Conservation (phyloP, 1,140 invertebrate genomes). For the Tribolium castaneum region DNA sequence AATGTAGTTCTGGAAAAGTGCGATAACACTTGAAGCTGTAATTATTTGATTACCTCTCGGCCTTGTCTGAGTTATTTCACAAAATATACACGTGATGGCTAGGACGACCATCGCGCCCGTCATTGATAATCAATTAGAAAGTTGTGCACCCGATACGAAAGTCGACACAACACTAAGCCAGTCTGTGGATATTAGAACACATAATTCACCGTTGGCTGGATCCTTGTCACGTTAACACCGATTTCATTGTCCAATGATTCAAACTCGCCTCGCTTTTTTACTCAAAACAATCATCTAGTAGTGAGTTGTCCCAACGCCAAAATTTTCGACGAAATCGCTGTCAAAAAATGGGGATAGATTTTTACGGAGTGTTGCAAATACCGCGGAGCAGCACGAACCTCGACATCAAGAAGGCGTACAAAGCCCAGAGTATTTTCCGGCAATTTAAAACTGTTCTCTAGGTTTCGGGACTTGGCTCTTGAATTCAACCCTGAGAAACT, state of each 20-base stretch:
- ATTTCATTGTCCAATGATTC: slow-evolving; percentile 22
- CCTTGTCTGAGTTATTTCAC: not conserved
- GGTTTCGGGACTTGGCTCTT: slow-evolving; percentile 59
- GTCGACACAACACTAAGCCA: not conserved
- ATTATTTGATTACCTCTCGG: slow-evolving; percentile 12
- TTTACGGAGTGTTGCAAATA: slow-evolving; percentile 81
- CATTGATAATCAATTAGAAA: not conserved
- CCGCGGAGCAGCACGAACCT: slow-evolving; percentile 72
- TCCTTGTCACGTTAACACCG: slow-evolving; percentile 29
- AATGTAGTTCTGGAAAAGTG: slow-evolving; percentile 33
- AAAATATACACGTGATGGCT: slow-evolving; percentile 3
- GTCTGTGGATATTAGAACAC: slow-evolving; percentile 1
- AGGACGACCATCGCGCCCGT: not conserved
- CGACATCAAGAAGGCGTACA: slow-evolving; percentile 80
- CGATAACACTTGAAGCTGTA: not conserved
- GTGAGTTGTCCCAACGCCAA: not conserved
- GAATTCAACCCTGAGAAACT: slow-evolving; percentile 62
- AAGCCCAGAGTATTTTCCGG: not conserved
- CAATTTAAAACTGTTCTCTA: slow-evolving; percentile 21
- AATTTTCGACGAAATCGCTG: not conserved
- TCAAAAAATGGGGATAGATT: slow-evolving; percentile 72
- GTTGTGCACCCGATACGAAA: not conserved
- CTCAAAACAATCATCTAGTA: not conserved
- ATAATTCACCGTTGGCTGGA: not conserved
- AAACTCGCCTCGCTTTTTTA: too few species aligned